A percentile compares a stretch with the other conserved stretches of the same genome.
Evolutionary conservation across 2,797 vertebrate species (phyloP).

Genomic region (Anolis apletophallus): DNA sequence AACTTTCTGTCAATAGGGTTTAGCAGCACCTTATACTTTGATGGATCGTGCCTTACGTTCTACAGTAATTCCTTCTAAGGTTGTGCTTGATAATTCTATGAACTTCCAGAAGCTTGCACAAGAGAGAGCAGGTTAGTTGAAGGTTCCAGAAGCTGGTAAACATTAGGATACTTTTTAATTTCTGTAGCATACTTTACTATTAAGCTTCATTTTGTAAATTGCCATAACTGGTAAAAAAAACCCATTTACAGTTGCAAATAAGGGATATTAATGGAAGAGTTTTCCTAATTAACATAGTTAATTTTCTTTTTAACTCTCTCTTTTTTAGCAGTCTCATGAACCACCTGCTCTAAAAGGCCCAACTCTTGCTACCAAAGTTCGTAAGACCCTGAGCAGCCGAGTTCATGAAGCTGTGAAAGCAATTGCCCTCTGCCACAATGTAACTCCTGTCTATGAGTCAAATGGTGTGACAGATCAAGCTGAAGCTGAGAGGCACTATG

Average conservation of each 20-base stretch:
- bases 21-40: not conserved
- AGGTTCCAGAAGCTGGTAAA: not conserved
- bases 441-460: conserved; percentile 94
- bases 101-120: not conserved
- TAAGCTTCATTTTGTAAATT: not conserved
- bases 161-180: no score
- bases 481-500: conserved; percentile 95
- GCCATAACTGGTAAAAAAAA: no score
- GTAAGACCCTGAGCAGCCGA: conserved; percentile 94
- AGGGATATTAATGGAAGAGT: not conserved
- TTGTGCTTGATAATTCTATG: not conserved
- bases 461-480: conserved; percentile 96
- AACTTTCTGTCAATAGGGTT: not conserved
- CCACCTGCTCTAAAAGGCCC: conserved; percentile 87
- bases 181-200: not conserved
- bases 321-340: conserved; percentile 87
- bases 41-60: not conserved
- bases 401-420: conserved; percentile 97
- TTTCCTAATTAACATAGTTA: not conserved
- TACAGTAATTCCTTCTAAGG: not conserved
- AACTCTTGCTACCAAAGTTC: conserved; percentile 88
- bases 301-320: not conserved
- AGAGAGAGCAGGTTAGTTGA: not conserved
- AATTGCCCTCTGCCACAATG: conserved; percentile 96
- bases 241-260: rapidly evolving